A percentile compares a stretch with the other conserved stretches of the same genome.
phyloP scores from a whole-genome alignment of 53 echinoderm and acorn worm species.

The Zoroaster sp. region DNA sequence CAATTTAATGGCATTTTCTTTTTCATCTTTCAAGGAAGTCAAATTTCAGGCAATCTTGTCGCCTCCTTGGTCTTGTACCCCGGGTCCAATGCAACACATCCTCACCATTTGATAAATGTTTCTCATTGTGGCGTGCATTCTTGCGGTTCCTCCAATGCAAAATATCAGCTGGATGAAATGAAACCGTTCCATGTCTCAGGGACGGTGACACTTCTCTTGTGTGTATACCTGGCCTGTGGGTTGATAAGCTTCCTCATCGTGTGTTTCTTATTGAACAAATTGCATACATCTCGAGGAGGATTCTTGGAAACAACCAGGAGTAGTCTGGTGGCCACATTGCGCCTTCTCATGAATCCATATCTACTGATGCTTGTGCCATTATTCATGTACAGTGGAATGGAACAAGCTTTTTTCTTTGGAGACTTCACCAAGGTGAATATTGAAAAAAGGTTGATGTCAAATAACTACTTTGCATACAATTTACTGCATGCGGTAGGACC shows the following conservation, averaged over 20 bases:
- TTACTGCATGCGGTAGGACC: too few species aligned
- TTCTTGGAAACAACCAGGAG: not conserved
- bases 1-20: constrained; percentile 93
- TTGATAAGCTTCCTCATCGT: constrained; percentile 3
- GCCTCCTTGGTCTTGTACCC: constrained; percentile 70
- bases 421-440: constrained; percentile 75
- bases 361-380: constrained; percentile 64
- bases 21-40: constrained; percentile 77
- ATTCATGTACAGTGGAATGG: constrained; percentile 68
- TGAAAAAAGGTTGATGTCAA: too few species aligned
- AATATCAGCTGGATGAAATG: not conserved
- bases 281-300: not conserved
- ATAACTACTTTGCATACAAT: too few species aligned
- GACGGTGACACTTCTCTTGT: not conserved
- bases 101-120: not conserved
- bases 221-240: constrained; percentile 39
- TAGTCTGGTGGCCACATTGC: constrained; percentile 43
- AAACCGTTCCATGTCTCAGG: not conserved
- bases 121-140: constrained; percentile 20
- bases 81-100: not conserved
- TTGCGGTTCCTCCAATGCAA: too few species aligned
- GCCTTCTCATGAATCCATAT: constrained; percentile 35
- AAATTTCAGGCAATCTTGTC: constrained; percentile 86
- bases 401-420: constrained; percentile 71
- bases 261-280: constrained; percentile 4